phyloP scores from a whole-genome alignment of 2,113 vertebrate genomes.

The Myiozetetes cayanensis region DNA sequence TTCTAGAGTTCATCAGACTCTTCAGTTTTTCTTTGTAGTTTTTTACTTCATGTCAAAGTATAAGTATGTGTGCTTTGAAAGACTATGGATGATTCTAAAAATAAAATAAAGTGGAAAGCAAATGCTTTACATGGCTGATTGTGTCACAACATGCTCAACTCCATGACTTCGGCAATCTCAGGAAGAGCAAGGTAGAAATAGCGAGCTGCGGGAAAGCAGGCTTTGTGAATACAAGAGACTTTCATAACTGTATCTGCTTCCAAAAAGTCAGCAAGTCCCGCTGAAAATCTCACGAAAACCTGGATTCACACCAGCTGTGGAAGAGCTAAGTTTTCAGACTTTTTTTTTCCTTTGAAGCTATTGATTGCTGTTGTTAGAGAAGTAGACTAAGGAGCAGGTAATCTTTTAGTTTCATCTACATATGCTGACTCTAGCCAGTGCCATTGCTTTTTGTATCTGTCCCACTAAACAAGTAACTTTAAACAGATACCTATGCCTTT shows the following conservation, averaged over 20 bases:
- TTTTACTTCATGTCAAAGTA: background rate
- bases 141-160: background rate
- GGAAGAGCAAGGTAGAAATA: background rate
- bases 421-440: background rate
- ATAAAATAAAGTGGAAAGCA: background rate
- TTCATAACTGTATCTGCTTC: background rate
- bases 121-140: background rate
- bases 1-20: background rate
- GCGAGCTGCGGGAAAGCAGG: background rate
- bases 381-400: background rate
- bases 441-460: background rate
- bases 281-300: background rate
- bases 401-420: background rate
- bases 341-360: background rate
- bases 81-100: background rate
- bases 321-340: background rate
- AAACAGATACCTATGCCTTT: background rate
- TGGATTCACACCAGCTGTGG: background rate
- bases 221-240: background rate
- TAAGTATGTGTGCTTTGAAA: background rate
- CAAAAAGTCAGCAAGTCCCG: background rate
- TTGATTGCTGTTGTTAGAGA: background rate
- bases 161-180: background rate
- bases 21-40: background rate
- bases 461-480: background rate